These are phyloP conservation scores for Pseudorhombus dupliciocellatus DNA, from an alignment of 2,113 vertebrate species.

Conservation along the genomic window DNA sequence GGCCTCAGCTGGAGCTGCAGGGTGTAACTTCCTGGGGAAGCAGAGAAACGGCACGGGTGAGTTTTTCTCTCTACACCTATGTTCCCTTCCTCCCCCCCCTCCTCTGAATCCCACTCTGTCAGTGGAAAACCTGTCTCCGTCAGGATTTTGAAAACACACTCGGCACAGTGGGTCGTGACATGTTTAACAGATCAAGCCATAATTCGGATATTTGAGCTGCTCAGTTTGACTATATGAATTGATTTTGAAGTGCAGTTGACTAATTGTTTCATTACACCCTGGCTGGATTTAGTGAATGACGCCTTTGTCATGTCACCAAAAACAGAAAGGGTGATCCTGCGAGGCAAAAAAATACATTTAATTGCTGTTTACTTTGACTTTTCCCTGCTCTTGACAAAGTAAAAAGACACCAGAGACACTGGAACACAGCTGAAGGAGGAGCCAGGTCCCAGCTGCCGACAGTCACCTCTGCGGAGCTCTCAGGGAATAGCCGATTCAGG, in stretches of 20 bases:
- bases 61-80: slow-evolving; percentile 80
- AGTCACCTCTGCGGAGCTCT: slow-evolving; percentile 48
- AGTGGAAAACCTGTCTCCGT: slow-evolving; percentile 54
- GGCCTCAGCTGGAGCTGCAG: slow-evolving; percentile 95
- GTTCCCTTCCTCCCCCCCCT: slow-evolving; percentile 51
- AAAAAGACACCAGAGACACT: slow-evolving; percentile 36
- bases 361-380: slow-evolving; percentile 46
- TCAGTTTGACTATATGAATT: slow-evolving; percentile 37
- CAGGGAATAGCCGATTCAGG: slow-evolving; percentile 46
- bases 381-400: slow-evolving; percentile 50
- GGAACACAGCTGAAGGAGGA: slow-evolving; percentile 43
- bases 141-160: slow-evolving; percentile 28
- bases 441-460: slow-evolving; percentile 60
- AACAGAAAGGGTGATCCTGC: slow-evolving; percentile 22
- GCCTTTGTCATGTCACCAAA: slow-evolving; percentile 45
- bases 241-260: slow-evolving; percentile 31
- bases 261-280: slow-evolving; percentile 57
- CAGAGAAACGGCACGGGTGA: slow-evolving; percentile 90
- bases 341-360: slow-evolving; percentile 29
- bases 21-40: slow-evolving; percentile 96
- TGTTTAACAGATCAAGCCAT: slow-evolving; percentile 59
- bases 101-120: slow-evolving; percentile 44
- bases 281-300: slow-evolving; percentile 35
- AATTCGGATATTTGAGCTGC: slow-evolving; percentile 54
- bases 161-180: slow-evolving; percentile 48